phyloP scores from a whole-genome alignment of 2,113 vertebrate genomes.

The Ia io region DNA sequence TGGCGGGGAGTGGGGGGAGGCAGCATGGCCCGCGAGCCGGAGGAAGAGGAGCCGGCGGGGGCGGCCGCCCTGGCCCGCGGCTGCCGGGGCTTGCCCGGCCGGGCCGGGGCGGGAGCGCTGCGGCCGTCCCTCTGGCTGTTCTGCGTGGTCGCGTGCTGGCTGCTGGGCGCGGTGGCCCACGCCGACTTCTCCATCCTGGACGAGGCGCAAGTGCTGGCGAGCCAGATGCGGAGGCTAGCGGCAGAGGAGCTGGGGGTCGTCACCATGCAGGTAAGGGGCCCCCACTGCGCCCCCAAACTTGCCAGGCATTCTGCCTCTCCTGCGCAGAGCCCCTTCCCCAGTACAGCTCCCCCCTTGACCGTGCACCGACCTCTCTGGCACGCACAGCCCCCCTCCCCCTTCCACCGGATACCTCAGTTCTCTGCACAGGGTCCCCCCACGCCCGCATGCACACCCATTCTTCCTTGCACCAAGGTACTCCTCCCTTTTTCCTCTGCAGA shows the following conservation, averaged over 20 bases:
- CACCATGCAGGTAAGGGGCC: constrained; percentile 92
- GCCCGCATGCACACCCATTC: background rate
- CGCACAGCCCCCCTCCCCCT: background rate
- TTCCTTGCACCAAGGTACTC: background rate
- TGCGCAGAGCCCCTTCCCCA: background rate
- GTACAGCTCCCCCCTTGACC: background rate
- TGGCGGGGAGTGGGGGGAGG: background rate
- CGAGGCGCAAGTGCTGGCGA: constrained; percentile 92
- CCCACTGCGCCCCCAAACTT: background rate
- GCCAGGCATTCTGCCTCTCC: background rate
- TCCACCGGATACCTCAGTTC: background rate
- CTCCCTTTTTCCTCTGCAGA: background rate
- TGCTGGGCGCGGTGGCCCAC: constrained; percentile 85
- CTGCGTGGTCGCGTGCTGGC: constrained; percentile 80
- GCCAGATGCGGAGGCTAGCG: constrained; percentile 94
- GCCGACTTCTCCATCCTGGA: constrained; percentile 95
- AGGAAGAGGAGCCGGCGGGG: constrained; percentile 47
- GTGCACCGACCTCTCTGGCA: background rate
- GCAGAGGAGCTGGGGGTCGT: constrained; percentile 94
- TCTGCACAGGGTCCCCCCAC: background rate
- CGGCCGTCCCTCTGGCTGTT: constrained; percentile 75
- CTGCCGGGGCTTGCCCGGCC: constrained; percentile 20
- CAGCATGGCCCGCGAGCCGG: constrained; percentile 60
- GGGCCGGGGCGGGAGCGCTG: constrained; percentile 23
- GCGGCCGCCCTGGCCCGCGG: background rate